Conservation (phyloP, 2,113 vertebrate genomes). For the Epinephelus cyanopodus region DNA sequence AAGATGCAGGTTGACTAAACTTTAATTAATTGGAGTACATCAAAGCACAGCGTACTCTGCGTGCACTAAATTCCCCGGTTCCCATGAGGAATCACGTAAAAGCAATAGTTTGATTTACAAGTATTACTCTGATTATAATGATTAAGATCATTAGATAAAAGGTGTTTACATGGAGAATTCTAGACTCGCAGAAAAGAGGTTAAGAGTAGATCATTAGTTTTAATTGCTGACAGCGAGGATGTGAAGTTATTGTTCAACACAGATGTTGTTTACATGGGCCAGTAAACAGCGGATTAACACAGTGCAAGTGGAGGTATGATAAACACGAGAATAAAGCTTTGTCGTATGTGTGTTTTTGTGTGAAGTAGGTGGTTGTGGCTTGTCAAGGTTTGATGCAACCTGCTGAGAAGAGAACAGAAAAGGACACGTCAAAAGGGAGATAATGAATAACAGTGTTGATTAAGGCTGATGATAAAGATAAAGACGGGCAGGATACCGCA, state of each 20-base stretch:
- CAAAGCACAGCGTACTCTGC: background rate
- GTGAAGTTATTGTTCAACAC: background rate
- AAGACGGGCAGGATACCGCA: background rate
- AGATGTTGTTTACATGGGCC: background rate
- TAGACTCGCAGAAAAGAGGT: background rate
- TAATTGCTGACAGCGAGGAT: background rate
- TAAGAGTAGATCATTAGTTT: background rate
- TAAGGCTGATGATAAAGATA: background rate
- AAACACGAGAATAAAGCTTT: background rate
- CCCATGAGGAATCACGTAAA: conserved; percentile 7
- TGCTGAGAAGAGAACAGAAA: background rate
- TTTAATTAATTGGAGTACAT: conserved; percentile 45
- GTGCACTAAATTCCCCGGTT: background rate
- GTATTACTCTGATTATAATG: background rate
- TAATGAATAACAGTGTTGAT: background rate
- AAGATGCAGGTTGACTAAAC: conserved; percentile 23
- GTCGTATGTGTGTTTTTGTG: background rate
- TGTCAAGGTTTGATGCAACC: background rate
- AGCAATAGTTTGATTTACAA: background rate
- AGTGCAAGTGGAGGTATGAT: background rate
- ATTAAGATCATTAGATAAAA: background rate
- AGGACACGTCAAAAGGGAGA: background rate
- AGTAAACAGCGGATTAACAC: background rate
- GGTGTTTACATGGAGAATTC: background rate
- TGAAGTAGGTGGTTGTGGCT: no score